Conservation (phyloP, 2,888 invertebrate species). For the Yponomeuta cagnagella region DNA sequence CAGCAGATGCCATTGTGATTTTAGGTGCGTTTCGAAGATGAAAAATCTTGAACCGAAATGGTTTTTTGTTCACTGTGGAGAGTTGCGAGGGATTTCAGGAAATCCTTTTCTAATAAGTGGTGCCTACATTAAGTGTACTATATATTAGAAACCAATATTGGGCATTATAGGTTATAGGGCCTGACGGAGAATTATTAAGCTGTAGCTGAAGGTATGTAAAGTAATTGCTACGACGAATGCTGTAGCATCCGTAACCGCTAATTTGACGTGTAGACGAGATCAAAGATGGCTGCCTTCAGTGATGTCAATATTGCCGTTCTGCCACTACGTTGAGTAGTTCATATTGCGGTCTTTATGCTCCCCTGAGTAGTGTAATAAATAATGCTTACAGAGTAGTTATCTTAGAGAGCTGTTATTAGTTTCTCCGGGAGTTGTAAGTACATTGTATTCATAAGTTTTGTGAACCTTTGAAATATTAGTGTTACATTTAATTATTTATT, state of each 20-base stretch:
- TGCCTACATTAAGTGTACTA: too few species aligned
- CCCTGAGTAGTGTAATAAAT: background rate
- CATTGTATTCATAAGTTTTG: background rate
- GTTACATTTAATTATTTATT: too few species aligned
- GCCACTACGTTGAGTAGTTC: background rate
- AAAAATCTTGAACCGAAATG: background rate
- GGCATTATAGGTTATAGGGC: too few species aligned
- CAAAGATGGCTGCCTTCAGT: constrained; percentile 24
- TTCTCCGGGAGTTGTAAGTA: background rate
- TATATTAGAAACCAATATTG: too few species aligned
- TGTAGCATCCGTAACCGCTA: constrained; percentile 31
- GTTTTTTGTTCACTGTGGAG: background rate
- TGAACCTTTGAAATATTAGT: too few species aligned
- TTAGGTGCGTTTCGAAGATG: constrained; percentile 2
- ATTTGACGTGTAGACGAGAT: constrained; percentile 31
- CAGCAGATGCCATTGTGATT: background rate
- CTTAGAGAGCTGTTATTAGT: background rate
- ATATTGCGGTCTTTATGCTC: constrained; percentile 3
- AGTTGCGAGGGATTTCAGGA: background rate
- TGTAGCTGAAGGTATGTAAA: background rate
- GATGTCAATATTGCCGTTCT: constrained; percentile 5
- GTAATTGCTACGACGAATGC: background rate
- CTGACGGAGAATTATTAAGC: too few species aligned
- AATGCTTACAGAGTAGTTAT: background rate
- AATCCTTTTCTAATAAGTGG: background rate